phyloP scores from a whole-genome alignment of 2,113 vertebrate species.

The rabbit (Oryctolagus cuniculus) region DNA sequence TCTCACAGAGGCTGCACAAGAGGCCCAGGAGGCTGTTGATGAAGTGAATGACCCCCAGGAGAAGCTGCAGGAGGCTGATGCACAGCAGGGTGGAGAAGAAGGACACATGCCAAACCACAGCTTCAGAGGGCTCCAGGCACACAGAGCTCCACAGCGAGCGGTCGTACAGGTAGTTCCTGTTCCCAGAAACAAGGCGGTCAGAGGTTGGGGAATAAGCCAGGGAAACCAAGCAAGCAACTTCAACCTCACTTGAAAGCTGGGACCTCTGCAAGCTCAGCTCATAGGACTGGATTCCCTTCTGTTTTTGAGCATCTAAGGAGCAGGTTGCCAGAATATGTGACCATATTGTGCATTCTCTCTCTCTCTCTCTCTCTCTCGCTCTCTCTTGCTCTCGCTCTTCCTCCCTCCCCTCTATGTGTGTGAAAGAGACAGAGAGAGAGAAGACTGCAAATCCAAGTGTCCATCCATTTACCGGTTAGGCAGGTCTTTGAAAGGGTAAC shows the following conservation, averaged over 20 bases:
- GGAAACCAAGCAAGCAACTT: slow-evolving; percentile 3
- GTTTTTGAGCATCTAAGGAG: neutral
- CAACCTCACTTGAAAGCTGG: neutral
- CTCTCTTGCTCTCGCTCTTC: too few relatives aligned
- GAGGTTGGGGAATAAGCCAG: neutral
- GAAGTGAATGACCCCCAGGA: slow-evolving; percentile 85
- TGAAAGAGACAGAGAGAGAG: neutral
- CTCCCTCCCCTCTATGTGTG: too few relatives aligned
- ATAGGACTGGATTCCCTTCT: neutral
- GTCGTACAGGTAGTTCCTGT: slow-evolving; percentile 82
- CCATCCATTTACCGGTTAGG: slow-evolving; percentile 59
- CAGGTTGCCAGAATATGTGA: neutral
- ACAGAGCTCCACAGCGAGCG: slow-evolving; percentile 76
- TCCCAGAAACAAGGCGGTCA: slow-evolving; percentile 53
- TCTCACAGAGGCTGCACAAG: slow-evolving; percentile 86
- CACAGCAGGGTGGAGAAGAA: slow-evolving; percentile 87
- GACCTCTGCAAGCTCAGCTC: neutral
- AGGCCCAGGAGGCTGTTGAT: slow-evolving; percentile 86
- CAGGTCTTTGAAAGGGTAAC: slow-evolving; percentile 86
- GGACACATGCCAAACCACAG: slow-evolving; percentile 84
- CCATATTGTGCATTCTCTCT: neutral
- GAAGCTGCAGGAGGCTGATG: slow-evolving; percentile 82
- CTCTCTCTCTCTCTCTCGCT: neutral
- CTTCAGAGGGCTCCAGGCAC: slow-evolving; percentile 87
- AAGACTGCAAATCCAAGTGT: slow-evolving; percentile 15